Evolutionary conservation across 2,113 vertebrate species (phyloP).

Genomic region (Piprites chloris): DNA sequence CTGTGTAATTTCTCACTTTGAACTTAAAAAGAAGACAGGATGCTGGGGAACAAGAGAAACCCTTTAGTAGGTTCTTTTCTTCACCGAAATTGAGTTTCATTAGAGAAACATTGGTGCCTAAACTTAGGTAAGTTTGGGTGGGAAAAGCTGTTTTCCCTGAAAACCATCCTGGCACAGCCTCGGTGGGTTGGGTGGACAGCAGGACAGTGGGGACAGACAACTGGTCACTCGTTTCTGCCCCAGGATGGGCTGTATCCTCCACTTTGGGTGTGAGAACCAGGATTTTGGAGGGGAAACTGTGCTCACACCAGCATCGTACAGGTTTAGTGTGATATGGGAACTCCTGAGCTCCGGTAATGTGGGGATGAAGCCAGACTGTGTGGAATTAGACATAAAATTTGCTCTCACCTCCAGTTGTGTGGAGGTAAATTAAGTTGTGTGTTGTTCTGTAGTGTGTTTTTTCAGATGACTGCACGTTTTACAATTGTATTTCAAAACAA

Average conservation of each 20-base stretch:
- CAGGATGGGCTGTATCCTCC: not conserved
- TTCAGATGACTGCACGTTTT: not conserved
- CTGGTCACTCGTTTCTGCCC: not conserved
- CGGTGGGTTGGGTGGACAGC: not conserved
- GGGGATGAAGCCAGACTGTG: not conserved
- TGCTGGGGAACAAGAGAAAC: not conserved
- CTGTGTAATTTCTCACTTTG: not conserved
- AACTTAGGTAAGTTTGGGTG: not conserved
- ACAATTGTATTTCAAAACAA: not conserved
- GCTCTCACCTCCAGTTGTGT: not conserved
- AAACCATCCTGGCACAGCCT: not conserved
- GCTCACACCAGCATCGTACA: accelerated
- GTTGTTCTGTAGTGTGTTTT: not conserved
- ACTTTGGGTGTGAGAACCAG: not conserved
- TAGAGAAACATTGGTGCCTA: not conserved
- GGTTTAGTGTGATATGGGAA: not conserved
- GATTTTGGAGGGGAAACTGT: not conserved
- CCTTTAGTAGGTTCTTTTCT: not conserved
- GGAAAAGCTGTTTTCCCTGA: not conserved
- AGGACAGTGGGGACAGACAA: accelerated
- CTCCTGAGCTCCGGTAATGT: accelerated
- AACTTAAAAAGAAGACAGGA: not conserved
- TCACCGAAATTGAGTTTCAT: not conserved
- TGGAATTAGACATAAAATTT: not conserved
- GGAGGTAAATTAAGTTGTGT: not conserved